These are phyloP conservation scores for Protula sp. DNA, from an alignment of 2,888 invertebrate genomes.

Conservation along the genomic window DNA sequence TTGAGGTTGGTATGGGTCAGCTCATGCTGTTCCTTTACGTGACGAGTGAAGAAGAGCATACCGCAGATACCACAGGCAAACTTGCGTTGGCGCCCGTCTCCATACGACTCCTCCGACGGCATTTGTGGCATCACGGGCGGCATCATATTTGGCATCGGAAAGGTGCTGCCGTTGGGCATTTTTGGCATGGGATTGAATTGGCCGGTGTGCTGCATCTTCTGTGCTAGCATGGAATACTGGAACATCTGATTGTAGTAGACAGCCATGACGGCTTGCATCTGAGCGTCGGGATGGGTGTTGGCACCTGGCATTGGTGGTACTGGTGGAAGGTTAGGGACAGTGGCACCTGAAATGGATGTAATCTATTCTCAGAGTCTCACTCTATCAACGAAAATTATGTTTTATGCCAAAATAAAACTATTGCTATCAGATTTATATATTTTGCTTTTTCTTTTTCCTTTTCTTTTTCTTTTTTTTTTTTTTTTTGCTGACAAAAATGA, in stretches of 20 bases:
- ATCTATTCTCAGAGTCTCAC: too few relatives aligned
- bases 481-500: too few relatives aligned
- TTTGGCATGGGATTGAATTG: neutral
- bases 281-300: neutral
- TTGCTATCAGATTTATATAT: too few relatives aligned
- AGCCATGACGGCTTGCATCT: neutral
- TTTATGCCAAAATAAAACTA: too few relatives aligned
- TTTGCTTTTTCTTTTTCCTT: too few relatives aligned
- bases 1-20: neutral
- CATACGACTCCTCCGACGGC: neutral
- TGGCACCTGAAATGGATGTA: too few relatives aligned
- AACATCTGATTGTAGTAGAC: neutral
- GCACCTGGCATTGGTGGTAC: too few relatives aligned
- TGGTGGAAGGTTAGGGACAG: too few relatives aligned
- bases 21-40: neutral
- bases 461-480: too few relatives aligned
- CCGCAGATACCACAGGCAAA: neutral
- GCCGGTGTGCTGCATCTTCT: neutral
- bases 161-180: neutral
- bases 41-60: neutral
- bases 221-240: neutral
- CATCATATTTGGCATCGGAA: neutral
- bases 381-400: too few relatives aligned
- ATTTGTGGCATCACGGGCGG: neutral
- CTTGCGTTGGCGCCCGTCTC: neutral